Base-by-base conservation (phyloP, 1,140 invertebrate genomes). In the Eupristina koningsbergeri region DNA sequence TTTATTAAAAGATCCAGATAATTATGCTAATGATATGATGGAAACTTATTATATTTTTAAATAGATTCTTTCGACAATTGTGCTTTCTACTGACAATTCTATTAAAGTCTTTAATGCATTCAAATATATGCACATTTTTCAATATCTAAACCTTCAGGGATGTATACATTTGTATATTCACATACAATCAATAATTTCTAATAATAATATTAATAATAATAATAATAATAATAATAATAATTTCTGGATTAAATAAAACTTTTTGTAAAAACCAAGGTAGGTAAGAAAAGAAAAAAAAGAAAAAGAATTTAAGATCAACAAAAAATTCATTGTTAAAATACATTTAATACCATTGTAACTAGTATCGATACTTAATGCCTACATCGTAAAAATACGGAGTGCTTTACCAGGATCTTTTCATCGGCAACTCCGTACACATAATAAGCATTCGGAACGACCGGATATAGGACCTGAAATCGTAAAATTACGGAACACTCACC, bases 401-500 rank as follows among this genome's bases (percentile, higher is more conserved):
- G 36, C 67, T 71, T 69, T 71, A 71, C 22, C 39, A 39, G 36
- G 67, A 71, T 71, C 34, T 71, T 36, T 71, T 71, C 67, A 71
- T 71, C 36, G 67, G 36, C 41, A 31, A 71, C 67, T 41, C 67
- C 34, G 11, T 71, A 71, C 67, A 71, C 67, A 26, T 71, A n/a
- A n/a, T n/a, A 41, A 71, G 67, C 39, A 71, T 71, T 71, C 5
- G 19, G 7, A 71, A 71, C 36, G 67, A 71, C 22, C 36, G 36
- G 19, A 71, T 71, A 71, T 71, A 19, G 36, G 67, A 41, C 9
- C 36, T 26, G 26, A 36, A 71, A 71, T 41, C 67, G 36, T 71
- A 41, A 71, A 71, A 71, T 71, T 71, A 71, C 67, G 67, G 36
- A 71, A 71, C 39, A 13, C 67, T 71, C 67, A 71, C 67, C 67